Evolutionary conservation across 92 coral and sea anemone species (phyloP), one percentile per base, ranked within the genome.

Genomic region (Virgularia gustaviana): DNA sequence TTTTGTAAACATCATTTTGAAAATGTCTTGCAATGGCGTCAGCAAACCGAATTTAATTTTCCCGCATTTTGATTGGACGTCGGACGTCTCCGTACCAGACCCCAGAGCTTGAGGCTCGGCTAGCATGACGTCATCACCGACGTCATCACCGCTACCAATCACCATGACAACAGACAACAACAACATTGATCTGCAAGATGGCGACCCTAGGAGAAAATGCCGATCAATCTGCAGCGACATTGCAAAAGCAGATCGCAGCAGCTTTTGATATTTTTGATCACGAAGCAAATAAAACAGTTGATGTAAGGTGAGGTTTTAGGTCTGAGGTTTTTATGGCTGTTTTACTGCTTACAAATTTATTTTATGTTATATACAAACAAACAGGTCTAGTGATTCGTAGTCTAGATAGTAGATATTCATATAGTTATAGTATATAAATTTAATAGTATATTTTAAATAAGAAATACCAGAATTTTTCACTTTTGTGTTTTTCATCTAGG

Each of bases 251-350:
- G 44, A 94, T 94, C 33, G 25, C 90, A 42, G 96, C 90, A 72
- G 88, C 99, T 35, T 94, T 94, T 73, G 99, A 94, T 71, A 94
- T 89, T 52, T 94, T 94, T 62, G 99, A 94, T 65, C 99, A 94
- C 61, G 99, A 94, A 80, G 85, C 99, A 28, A 94, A 94, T 75
- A 94, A 94, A 83, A 94, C 99, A 54, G 99, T 94, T n/a, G 99
- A 94, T 61, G 94, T 94, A 41, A 87, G 99, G 99, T 94, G 68
- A 65, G 74, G 22, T n/a, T 33, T 15, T 32, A n/a, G n/a, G n/a
- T n/a, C n/a, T n/a, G n/a, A n/a, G n/a, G n/a, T n/a, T n/a, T n/a
- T 67, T 11, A 20, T 6, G 34, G 7, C 22, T 31, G 2, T 6
- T 6, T 18, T 18, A 11, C 57, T 0, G 20, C 8, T 51, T 30